Percentiles rank a stretch among this genome's conserved stretches.
These are phyloP conservation scores for Tupaia chinensis DNA, from an alignment of 2,113 vertebrate species.

Conservation along the genomic window DNA sequence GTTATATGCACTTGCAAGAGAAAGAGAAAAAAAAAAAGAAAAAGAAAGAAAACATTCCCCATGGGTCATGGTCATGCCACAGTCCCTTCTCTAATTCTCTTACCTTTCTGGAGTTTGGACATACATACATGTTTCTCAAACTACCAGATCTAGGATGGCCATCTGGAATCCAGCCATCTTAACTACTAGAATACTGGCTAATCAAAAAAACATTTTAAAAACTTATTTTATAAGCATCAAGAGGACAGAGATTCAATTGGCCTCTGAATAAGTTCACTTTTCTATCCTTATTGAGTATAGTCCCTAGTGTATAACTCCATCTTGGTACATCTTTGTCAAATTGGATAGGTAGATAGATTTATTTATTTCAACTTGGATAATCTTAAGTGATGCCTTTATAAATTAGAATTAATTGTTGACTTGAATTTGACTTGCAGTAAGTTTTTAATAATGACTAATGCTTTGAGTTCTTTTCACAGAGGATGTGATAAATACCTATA, in stretches of 20 bases:
- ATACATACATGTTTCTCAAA: no score
- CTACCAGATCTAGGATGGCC: no score
- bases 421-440: constrained; percentile 10
- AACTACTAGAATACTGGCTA: no score
- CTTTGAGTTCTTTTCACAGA: not conserved
- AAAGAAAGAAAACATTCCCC: no score
- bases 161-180: no score
- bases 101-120: no score
- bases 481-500: not conserved
- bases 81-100: no score
- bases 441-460: not conserved
- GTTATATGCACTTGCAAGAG: no score
- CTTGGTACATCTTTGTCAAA: constrained; percentile 18
- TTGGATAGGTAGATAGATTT: not conserved
- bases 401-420: not conserved
- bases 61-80: no score
- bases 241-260: not conserved
- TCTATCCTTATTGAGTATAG: not conserved
- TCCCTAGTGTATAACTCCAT: not conserved
- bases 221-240: not conserved
- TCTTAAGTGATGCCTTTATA: constrained; percentile 22
- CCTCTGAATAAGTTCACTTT: not conserved
- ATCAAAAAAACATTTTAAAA: not conserved
- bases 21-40: no score
- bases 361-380: not conserved